Evolutionary conservation across 2,113 vertebrate species (phyloP).

Genomic region (Carlito syrichta): DNA sequence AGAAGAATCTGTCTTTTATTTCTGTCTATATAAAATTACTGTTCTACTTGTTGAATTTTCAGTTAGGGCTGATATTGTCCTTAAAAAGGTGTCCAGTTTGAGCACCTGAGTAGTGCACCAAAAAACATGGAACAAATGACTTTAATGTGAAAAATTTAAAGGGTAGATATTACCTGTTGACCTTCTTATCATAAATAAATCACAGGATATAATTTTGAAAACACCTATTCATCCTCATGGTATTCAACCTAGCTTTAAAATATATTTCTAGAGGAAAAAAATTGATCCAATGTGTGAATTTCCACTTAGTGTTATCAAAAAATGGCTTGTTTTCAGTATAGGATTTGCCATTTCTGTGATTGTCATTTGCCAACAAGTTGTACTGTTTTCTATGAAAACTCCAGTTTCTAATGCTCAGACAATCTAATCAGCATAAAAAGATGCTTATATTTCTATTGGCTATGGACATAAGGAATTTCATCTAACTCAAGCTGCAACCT

Average conservation of each 20-base stretch:
- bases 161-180: background rate
- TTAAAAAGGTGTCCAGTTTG: background rate
- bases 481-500: background rate
- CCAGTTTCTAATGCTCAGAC: background rate
- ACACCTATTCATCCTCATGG: background rate
- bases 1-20: background rate
- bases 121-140: background rate
- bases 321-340: background rate
- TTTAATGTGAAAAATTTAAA: background rate
- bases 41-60: background rate
- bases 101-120: background rate
- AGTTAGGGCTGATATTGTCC: background rate
- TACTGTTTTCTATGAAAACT: background rate
- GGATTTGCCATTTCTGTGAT: background rate
- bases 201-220: background rate
- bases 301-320: background rate
- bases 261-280: background rate
- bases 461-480: background rate
- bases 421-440: background rate
- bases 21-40: background rate
- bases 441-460: background rate
- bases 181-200: background rate
- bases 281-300: background rate
- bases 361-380: background rate
- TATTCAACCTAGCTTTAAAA: background rate